Base-by-base conservation (phyloP, 2,113 vertebrate species). In the Ciconia boyciana region DNA sequence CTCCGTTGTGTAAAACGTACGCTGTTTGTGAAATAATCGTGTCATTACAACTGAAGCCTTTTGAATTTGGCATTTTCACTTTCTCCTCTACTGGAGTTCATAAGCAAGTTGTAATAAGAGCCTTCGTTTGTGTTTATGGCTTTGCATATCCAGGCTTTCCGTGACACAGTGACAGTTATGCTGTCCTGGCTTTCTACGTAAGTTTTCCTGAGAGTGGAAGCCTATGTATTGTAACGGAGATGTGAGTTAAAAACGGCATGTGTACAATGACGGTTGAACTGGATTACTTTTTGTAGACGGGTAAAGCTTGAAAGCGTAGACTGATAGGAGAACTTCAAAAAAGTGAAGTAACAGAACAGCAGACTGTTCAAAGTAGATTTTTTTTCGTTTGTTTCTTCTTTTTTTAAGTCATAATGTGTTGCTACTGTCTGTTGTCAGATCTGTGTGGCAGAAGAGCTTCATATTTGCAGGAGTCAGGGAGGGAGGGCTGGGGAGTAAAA, bases 1-100 rank as follows among this genome's bases (percentile, higher is more conserved):
- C 26, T 69, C 6, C 1, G 1, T 66, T 7, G 7, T 65, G 24
- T 7, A n/a, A 11, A 44, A 10, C 6, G 1, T 60, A 39, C 1
- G 0, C 13, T 43, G 25, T 22, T 64, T 29, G 15, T 91, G 55
- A 78, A 84, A 34, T 61, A 32, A 26, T 36, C 10, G 15, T 61
- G 46, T 36, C 2, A 0, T 66, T 44, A 7, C 31, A 81, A 7
- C 34, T 18, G n/a, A 57, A 65, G 31, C 8, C 24, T 83, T 91
- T 93, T 1, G 0, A 32, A 62, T 81, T 41, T 24, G 32, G 9
- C 36, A 10, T 60, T 91, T 76, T 65, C 31, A 24, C 7, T 83
- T 82, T 51, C 6, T 49, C 2, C 9, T 71, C 6, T 69, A 0
- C 44, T 65, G 16, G 41, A 39, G 25, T 71, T 77, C 0, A 0